Base-by-base conservation (phyloP, 1,140 invertebrate species). In the Drosophila bifasciata region DNA sequence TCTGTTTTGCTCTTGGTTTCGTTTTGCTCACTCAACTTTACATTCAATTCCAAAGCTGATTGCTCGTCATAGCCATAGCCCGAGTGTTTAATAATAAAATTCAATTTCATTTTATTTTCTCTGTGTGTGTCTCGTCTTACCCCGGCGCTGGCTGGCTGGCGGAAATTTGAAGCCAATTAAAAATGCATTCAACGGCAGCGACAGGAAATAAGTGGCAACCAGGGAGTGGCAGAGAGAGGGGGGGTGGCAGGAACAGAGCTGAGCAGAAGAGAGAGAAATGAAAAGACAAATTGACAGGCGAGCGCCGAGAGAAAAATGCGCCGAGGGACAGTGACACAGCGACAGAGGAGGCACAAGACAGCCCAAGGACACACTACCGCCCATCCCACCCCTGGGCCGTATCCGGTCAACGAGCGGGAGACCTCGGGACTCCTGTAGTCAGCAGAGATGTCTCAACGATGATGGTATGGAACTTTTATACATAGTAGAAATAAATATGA, bases 111-210 rank as follows among this genome's bases (percentile, higher is more conserved):
- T 64, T 49, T 44, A 57, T 52, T 53, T 28, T 21, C 49, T 53
- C 44, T 64, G 58, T 67, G 58, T 64, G 58, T 67, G 58, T 43
- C 66, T 79, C 58, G 43, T 46, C 50, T 80, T 25, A 55, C 69
- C 58, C 45, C n/a, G n/a, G n/a, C n/a, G n/a, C n/a, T n/a, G 68
- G 28, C 59, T n/a, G n/a, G 59, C 15, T 51, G 52, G 60, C 57
- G 79, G 81, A 86, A 88, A 88, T 88, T 81, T 61, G 78, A 86
- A 79, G 67, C 83, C 83, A 88, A 86, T 86, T 86, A 86, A 81
- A 80, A 88, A 78, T 83, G 83, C 67, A 83, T 78, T 77, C 68
- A 69, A 66, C 60, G 79, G 56, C 69, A 78, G 74, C 57, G 74
- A 73, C 79, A 66, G 62, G 66, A 78, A 86, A 86, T 72, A 86